Base-by-base conservation (phyloP, 2,113 vertebrate species). In the Bubalus kerabau region DNA sequence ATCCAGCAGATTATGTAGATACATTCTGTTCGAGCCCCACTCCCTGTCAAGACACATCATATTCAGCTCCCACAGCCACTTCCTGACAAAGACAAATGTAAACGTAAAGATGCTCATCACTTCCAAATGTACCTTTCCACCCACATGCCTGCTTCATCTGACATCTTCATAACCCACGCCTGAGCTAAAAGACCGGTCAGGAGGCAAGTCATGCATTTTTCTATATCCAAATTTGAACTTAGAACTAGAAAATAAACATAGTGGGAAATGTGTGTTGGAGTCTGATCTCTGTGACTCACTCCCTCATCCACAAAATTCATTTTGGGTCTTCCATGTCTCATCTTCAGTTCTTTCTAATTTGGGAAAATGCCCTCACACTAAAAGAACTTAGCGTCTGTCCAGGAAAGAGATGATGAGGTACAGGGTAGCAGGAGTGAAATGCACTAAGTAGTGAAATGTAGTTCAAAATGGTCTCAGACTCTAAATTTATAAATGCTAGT, bases 231-330 rank as follows among this genome's bases (percentile, higher is more conserved):
- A 32, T 86, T 88, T 93, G 87, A 97, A 91, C 21, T 83, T 92
- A 83, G 60, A 87, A 89, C 23, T 89, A 94, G 78, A 89, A 91
- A 96, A 82, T 83, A 78, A 94, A 96, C 30, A 59, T 43, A 83
- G 89, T 46, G 60, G 82, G 62, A 64, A 43, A 46, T 60, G 21
- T 57, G 32, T 93, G 62, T 83, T 87, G 40, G 32, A 93, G 86
- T 91, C 76, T 88, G 52, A 93, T 81, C 50, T 95, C 59, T 71
- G 43, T 97, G 78, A 91, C 52, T 97, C 94, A 96, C 8, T 80
- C 52, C 84, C 87, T 76, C 59, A 88, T 67, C n/a, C 62, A 85
- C 67, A 36, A 93, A 97, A 90, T 64, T 90, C 56, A 86, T 17
- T 62, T 92, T 87, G 52, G 32, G 23, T 90, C 81, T 97, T 81